Base-by-base conservation (phyloP, 2,113 vertebrate genomes). In the Motacilla tschutschensis region DNA sequence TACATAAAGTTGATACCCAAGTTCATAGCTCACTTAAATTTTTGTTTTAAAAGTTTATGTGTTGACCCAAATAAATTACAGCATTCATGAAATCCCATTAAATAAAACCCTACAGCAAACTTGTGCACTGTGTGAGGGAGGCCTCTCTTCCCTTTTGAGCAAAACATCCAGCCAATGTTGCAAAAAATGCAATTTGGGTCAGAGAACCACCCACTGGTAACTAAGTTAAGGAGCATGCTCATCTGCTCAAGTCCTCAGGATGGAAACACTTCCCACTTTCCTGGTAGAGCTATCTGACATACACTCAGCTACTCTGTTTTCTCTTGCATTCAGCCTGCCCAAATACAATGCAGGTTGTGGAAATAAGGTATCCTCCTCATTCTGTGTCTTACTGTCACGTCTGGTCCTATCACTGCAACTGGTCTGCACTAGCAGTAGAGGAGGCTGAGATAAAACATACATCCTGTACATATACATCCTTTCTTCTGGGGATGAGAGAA, bases 211-310 rank as follows among this genome's bases (percentile, higher is more conserved):
- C 64, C 69, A 83, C 72, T 1, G 8, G 60, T 82, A 90, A 87
- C 72, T 82, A 88, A 92, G 76, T 87, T 77, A 90, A 84, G 87
- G 82, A 90, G 55, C 55, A 79, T 36, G 59, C 44, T 84, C 47
- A 79, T 86, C 67, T 84, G 73, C 69, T 85, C 41, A 54, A 57
- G 76, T 83, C 73, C 46, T 80, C 54, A 75, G 66, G 41, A 83
- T 62, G 58, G 51, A 79, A 87, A 81, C 46, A 57, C 33, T 70
- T 92, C 55, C 63, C 51, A 83, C 88, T 43, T 74, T 83, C 62
- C 40, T 46, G 66, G 35, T 65, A 69, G 59, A 88, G 63, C 50
- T 76, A 47, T 62, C 72, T 73, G 43, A 55, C 38, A 74, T 76
- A 58, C 4, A 51, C 48, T 71, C 47, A 87, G 72, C 53, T 79